Evolutionary conservation across 2,888 invertebrate genomes (phyloP), one percentile per base, ranked within the genome.

Genomic region (Andrena bicolor): DNA sequence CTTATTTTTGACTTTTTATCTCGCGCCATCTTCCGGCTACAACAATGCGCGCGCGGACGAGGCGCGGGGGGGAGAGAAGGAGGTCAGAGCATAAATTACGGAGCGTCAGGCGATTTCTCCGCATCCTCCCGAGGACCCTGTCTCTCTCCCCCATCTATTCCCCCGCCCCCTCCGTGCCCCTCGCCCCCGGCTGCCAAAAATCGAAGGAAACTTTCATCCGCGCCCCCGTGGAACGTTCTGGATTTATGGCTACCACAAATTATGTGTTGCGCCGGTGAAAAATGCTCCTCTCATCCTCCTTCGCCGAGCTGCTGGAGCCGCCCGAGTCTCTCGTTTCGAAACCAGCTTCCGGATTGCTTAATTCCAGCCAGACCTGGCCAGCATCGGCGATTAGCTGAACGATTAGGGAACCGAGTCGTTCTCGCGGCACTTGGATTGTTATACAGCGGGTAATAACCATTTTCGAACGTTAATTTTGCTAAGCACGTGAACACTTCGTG

Each of bases 161-260:
- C 61, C 66, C 35, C 1, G 16, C 1, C 23, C 30, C 13, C 8
- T 8, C 56, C 20, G 16, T 61, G 48, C 63, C n/a, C 30, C 61
- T 8, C 71, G 60, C 65, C 51, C 58, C 20, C 63, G 56, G 64
- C 51, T 76, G 84, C 88, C 86, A 79, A 85, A 87, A 89, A 87
- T 84, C 88, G 87, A 84, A 89, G 79, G 76, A 84, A 86, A 89
- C 83, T 89, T 89, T 86, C 85, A 86, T 84, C 87, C 81, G 53
- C 63, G 69, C 76, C 63, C 70, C 41, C 70, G 69, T 65, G 70
- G 63, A 77, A 76, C 75, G 41, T 66, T 66, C 65, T 58, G 41
- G 76, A 86, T 86, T 87, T 86, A 86, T 82, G 82, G 77, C 82
- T 13, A 63, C 73, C 84, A 84, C 77, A 86, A 86, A 86, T 86